Conservation (phyloP, 2,888 invertebrate genomes). For the Dicyrtomina minuta region DNA sequence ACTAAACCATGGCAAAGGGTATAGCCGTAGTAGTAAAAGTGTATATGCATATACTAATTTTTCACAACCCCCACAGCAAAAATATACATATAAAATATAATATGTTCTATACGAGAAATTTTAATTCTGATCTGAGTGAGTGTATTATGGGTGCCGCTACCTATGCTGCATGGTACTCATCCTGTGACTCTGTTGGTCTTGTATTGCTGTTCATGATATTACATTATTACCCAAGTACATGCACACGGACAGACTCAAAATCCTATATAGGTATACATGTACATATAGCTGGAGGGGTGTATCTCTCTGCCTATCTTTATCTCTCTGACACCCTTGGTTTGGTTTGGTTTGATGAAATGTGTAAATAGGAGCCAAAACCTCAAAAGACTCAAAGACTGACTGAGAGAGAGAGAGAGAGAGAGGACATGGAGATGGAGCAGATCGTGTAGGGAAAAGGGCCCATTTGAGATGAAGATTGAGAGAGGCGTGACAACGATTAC, state of each 20-base stretch:
- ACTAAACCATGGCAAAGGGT: too few relatives aligned
- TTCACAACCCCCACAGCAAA: slow-evolving; percentile 14
- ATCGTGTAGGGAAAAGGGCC: neutral
- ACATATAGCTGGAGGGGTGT: too few relatives aligned
- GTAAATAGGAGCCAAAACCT: slow-evolving; percentile 1
- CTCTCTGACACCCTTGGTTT: neutral
- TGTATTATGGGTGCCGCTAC: neutral
- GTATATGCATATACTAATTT: slow-evolving; percentile 21
- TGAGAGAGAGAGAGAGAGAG: neutral
- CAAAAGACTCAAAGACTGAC: neutral
- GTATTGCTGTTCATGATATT: neutral
- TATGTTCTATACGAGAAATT: neutral
- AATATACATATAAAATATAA: neutral
- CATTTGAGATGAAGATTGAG: slow-evolving; percentile 11
- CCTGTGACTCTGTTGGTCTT: too few relatives aligned
- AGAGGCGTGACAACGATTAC: slow-evolving; percentile 30
- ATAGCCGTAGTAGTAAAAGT: too few relatives aligned
- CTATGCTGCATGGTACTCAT: too few relatives aligned
- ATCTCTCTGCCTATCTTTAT: neutral
- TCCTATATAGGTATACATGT: too few relatives aligned
- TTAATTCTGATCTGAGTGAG: too few relatives aligned
- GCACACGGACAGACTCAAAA: too few relatives aligned
- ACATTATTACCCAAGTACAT: too few relatives aligned
- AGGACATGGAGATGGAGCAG: too few relatives aligned
- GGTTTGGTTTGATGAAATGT: too few relatives aligned